Evolutionary conservation across 2,113 vertebrate genomes (phyloP).

Genomic region (Noctilio leporinus): DNA sequence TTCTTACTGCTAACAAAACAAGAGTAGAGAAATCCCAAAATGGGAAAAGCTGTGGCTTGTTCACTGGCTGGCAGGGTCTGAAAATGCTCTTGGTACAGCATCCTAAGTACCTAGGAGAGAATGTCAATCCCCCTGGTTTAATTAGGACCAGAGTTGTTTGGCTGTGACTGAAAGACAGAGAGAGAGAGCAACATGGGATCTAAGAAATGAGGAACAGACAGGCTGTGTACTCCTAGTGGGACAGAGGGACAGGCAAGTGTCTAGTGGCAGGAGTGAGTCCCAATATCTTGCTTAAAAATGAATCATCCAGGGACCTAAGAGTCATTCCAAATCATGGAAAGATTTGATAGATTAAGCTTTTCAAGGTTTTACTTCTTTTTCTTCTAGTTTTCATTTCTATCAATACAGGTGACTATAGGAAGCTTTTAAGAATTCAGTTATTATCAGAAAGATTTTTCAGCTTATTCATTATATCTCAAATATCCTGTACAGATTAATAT

Average conservation of each 20-base stretch:
- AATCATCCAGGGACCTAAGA: not conserved
- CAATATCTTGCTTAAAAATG: not conserved
- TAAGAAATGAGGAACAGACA: not conserved
- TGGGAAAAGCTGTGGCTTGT: conserved; percentile 70
- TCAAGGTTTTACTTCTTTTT: not conserved
- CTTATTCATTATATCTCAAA: not conserved
- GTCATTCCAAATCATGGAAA: not conserved
- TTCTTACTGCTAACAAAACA: conserved; percentile 75
- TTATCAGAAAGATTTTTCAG: not conserved
- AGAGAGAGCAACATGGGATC: conserved; percentile 15
- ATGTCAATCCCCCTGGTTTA: conserved; percentile 69
- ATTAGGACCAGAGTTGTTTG: conserved; percentile 66
- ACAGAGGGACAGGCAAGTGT: not conserved
- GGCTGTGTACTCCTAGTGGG: not conserved
- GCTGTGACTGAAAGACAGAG: conserved; percentile 54
- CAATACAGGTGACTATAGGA: not conserved
- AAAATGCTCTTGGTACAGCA: conserved; percentile 61
- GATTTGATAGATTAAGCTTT: not conserved
- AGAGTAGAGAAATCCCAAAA: conserved; percentile 75
- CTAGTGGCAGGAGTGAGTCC: not conserved
- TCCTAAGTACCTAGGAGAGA: conserved; percentile 68
- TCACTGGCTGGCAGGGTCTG: conserved; percentile 49
- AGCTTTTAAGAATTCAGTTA: not conserved
- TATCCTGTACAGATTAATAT: not conserved
- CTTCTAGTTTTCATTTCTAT: not conserved